Conservation (phyloP, 2,888 invertebrate genomes). For the Meiosimyza platycephala region DNA sequence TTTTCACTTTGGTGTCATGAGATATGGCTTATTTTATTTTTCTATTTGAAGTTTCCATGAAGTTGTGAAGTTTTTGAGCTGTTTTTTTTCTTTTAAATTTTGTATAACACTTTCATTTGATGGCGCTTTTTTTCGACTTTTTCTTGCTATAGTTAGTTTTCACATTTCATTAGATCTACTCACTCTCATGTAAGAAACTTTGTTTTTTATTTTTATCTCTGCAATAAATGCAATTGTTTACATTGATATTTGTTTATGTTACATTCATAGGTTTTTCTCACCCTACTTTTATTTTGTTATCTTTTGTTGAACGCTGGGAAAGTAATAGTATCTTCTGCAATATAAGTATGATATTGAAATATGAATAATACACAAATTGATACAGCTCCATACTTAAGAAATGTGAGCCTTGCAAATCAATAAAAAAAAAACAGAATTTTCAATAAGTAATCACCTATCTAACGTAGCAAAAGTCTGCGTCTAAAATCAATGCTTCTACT, state of each 20-base stretch:
- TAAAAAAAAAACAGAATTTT: too few relatives aligned
- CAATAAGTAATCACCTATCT: too few relatives aligned
- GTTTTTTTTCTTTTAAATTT: neutral
- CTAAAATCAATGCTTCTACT: too few relatives aligned
- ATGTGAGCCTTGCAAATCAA: too few relatives aligned
- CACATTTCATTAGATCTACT: neutral
- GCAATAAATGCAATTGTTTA: slow-evolving; percentile 14
- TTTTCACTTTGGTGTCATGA: slow-evolving; percentile 3
- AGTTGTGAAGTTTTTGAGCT: neutral
- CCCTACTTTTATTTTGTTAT: slow-evolving; percentile 9
- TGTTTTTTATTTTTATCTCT: slow-evolving; percentile 5
- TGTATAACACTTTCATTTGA: slow-evolving; percentile 24
- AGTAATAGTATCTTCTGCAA: neutral
- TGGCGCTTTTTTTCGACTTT: slow-evolving; percentile 1
- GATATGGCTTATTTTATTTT: neutral
- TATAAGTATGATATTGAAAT: too few relatives aligned
- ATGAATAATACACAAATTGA: too few relatives aligned
- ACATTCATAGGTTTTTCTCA: slow-evolving; percentile 11
- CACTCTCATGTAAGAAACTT: neutral
- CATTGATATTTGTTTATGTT: slow-evolving; percentile 5
- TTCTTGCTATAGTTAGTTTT: slow-evolving; percentile 4
- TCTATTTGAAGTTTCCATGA: neutral
- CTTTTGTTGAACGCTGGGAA: neutral
- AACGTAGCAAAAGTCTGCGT: too few relatives aligned
- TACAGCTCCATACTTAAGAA: too few relatives aligned